Evolutionary conservation across 2,797 vertebrate genomes (phyloP).

Genomic region (Acanthopagrus latus): DNA sequence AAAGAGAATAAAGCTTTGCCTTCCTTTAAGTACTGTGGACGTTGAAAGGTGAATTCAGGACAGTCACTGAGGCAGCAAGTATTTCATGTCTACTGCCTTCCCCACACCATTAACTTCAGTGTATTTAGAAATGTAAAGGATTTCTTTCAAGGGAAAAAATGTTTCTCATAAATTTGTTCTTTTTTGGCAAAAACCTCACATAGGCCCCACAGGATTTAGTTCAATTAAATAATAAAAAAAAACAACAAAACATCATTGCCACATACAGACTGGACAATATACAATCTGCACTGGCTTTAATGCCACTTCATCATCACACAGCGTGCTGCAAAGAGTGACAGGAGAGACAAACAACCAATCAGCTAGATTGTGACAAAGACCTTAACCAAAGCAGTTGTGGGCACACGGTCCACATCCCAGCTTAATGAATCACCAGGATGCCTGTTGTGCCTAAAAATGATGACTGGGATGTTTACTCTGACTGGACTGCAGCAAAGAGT

Average conservation of each 20-base stretch:
- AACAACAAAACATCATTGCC: neutral
- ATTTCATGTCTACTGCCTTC: conserved; percentile 13
- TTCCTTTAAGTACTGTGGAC: conserved; percentile 3
- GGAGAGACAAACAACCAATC: neutral
- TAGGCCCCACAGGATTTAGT: neutral
- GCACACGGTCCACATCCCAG: conserved; percentile 7
- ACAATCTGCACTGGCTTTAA: neutral
- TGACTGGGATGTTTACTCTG: conserved; percentile 40
- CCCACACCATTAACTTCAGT: conserved; percentile 1
- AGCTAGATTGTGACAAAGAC: conserved; percentile 24
- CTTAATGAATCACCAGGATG: conserved; percentile 40
- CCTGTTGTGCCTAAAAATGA: conserved; percentile 34
- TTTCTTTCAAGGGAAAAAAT: too few species aligned
- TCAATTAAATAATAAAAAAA: too few species aligned
- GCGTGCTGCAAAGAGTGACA: neutral
- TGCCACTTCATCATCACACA: conserved; percentile 7
- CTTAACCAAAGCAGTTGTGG: conserved; percentile 8
- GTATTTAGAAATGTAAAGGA: neutral
- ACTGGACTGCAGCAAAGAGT: conserved; percentile 19
- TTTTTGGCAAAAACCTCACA: neutral
- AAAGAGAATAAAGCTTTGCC: neutral
- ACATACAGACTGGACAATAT: neutral
- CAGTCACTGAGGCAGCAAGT: neutral
- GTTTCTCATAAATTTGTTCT: neutral
- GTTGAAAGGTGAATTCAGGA: conserved; percentile 26